Evolutionary conservation across 2,113 vertebrate genomes (phyloP).

Genomic region (Aegotheles bennettii): DNA sequence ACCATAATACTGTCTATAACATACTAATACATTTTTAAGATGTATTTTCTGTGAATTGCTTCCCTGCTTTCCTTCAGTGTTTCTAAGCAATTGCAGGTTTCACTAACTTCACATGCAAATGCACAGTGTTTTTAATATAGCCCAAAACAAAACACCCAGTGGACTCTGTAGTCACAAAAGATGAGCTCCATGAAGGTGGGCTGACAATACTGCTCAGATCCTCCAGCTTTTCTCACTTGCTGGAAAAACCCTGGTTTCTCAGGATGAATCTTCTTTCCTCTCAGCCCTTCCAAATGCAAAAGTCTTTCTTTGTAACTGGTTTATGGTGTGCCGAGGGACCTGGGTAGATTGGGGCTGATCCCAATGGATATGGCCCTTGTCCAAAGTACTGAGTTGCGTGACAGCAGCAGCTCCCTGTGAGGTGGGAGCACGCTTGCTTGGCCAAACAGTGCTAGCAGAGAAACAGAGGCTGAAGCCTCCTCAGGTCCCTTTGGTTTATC

Average conservation of each 20-base stretch:
- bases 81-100: not conserved
- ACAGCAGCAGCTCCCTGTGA: not conserved
- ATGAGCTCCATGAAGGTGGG: not conserved
- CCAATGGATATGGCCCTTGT: not conserved
- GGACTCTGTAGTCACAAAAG: not conserved
- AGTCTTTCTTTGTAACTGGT: not conserved
- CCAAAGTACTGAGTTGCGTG: rapidly evolving
- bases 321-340: not conserved
- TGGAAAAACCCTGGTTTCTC: not conserved
- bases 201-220: not conserved
- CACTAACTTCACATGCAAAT: not conserved
- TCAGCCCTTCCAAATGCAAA: not conserved
- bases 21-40: not conserved
- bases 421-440: not conserved
- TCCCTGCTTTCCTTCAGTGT: not conserved
- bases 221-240: not conserved
- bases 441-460: rapidly evolving
- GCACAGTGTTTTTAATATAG: not conserved
- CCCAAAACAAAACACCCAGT: not conserved
- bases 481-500: not conserved
- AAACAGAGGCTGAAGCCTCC: not conserved
- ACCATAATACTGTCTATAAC: not conserved
- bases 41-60: not conserved
- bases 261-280: not conserved
- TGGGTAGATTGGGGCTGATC: not conserved